phyloP scores from a whole-genome alignment of 2,797 vertebrate species.

The Hirundo rustica region DNA sequence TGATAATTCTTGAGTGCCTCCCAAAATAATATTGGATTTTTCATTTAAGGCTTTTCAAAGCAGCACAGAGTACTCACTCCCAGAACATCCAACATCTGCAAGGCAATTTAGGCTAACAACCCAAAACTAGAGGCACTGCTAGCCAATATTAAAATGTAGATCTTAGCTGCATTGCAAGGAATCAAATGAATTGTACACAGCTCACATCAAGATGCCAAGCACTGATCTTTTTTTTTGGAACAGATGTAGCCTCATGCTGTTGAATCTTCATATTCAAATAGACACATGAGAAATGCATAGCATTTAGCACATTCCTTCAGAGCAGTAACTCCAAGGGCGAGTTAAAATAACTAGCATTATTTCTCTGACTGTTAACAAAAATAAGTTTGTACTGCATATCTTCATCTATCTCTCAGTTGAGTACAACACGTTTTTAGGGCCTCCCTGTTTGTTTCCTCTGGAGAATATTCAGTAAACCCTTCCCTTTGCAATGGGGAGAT shows the following conservation, averaged over 20 bases:
- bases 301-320: conserved; percentile 50
- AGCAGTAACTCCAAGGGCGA: neutral
- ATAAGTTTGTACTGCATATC: conserved; percentile 1
- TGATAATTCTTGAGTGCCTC: conserved; percentile 53
- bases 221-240: neutral
- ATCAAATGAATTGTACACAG: neutral
- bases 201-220: neutral
- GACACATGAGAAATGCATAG: conserved; percentile 28
- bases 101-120: conserved; percentile 30
- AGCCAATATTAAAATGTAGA: conserved; percentile 44
- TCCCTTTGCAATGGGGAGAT: neutral
- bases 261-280: conserved; percentile 58
- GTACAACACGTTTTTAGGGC: neutral
- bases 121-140: neutral
- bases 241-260: conserved; percentile 51
- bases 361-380: conserved; percentile 42
- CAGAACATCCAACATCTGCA: conserved; percentile 44
- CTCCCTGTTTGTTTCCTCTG: neutral
- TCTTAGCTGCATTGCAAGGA: conserved; percentile 17
- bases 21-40: conserved; percentile 51
- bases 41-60: conserved; percentile 42
- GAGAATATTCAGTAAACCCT: neutral
- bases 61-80: neutral
- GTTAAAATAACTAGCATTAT: conserved; percentile 54
- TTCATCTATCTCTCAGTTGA: neutral